Evolutionary conservation across 2,797 vertebrate genomes (phyloP).

Genomic region (Myripristis jacobus): DNA sequence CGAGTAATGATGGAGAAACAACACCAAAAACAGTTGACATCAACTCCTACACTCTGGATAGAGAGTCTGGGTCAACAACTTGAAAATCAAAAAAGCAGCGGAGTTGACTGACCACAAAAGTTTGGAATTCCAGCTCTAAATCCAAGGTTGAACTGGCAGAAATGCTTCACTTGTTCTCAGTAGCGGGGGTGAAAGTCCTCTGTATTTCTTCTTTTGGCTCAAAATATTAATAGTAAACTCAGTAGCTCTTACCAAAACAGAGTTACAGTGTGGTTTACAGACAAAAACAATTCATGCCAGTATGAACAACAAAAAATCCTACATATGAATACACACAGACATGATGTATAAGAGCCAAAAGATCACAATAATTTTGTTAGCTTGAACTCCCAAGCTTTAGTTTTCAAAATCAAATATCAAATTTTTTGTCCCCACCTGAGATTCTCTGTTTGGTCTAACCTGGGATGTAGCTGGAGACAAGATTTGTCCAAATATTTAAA

Average conservation of each 20-base stretch:
- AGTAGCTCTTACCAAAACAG: not conserved
- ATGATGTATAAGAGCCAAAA: no score
- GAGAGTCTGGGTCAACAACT: constrained; percentile 4
- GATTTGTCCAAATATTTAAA: not conserved
- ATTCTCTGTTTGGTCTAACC: no score
- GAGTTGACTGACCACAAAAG: constrained; percentile 18
- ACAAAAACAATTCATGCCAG: not conserved
- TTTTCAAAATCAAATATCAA: no score
- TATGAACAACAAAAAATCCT: not conserved
- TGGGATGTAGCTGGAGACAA: not conserved
- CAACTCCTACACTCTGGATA: not conserved
- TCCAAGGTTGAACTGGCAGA: constrained; percentile 32
- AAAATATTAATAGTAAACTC: not conserved
- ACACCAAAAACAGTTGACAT: not conserved
- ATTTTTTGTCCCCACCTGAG: no score
- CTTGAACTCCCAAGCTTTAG: no score
- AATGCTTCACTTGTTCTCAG: constrained; percentile 39
- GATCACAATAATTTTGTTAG: no score
- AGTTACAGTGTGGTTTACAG: not conserved
- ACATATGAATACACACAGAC: no score
- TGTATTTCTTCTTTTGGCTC: constrained; percentile 21
- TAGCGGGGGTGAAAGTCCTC: constrained; percentile 5
- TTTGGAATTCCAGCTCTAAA: constrained; percentile 31
- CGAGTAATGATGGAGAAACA: not conserved
- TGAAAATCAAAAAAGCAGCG: not conserved